A percentile compares a stretch with the other conserved stretches of the same genome.
Evolutionary conservation across 2,113 vertebrate genomes (phyloP).

Genomic region (Oryzias woworae): DNA sequence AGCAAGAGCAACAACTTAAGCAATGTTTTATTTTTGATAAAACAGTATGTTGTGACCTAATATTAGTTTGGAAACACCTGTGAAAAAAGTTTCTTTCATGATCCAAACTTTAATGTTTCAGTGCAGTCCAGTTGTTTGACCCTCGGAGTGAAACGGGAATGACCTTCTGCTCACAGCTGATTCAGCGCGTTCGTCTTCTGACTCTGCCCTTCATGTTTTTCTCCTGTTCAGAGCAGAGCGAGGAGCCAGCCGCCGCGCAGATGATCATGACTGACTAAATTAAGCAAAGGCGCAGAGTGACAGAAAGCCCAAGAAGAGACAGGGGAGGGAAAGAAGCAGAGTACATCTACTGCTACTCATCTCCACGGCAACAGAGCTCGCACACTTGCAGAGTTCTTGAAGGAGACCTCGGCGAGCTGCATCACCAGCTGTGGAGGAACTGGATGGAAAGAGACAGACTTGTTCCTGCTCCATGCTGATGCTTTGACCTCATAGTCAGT

Average conservation of each 20-base stretch:
- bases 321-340: conserved; percentile 36
- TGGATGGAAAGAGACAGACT: conserved; percentile 40
- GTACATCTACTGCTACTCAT: conserved; percentile 52
- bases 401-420: conserved; percentile 47
- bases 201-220: conserved; percentile 40
- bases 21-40: too few relatives aligned
- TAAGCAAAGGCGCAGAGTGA: conserved; percentile 36
- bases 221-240: conserved; percentile 44
- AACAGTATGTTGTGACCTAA: too few relatives aligned
- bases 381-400: conserved; percentile 56
- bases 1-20: too few relatives aligned
- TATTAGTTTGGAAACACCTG: too few relatives aligned
- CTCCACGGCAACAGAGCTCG: conserved; percentile 70
- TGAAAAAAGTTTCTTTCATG: too few relatives aligned
- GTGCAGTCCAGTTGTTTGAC: conserved; percentile 2
- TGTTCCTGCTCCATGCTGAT: conserved; percentile 2
- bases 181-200: conserved; percentile 13
- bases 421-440: conserved; percentile 45
- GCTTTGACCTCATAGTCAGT: conserved; percentile 30
- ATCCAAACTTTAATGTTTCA: conserved; percentile 19
- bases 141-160: background rate
- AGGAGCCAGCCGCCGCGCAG: conserved; percentile 24
- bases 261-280: conserved; percentile 60
- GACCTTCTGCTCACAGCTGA: conserved; percentile 33
- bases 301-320: conserved; percentile 42